phyloP scores from a whole-genome alignment of 2,888 invertebrate species.

The Pseudolycoriella hygida region DNA sequence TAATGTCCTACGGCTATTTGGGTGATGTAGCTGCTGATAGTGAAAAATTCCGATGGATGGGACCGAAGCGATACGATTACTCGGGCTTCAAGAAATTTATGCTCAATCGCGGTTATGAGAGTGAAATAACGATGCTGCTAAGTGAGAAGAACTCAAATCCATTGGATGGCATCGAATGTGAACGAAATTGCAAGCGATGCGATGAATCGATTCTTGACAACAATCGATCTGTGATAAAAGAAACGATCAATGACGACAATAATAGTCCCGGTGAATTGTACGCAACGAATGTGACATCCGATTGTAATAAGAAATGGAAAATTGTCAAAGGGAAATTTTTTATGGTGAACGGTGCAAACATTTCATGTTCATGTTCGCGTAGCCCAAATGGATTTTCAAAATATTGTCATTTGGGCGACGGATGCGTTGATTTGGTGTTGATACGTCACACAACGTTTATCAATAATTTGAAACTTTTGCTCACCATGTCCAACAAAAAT shows the following conservation, averaged over 20 bases:
- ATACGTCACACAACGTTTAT: slow-evolving; percentile 52
- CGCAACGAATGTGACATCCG: neutral
- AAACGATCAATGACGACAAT: neutral
- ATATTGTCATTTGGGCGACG: slow-evolving; percentile 62
- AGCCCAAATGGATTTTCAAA: slow-evolving; percentile 63
- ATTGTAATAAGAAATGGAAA: slow-evolving; percentile 27
- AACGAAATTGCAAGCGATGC: slow-evolving; percentile 32
- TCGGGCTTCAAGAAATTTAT: slow-evolving; percentile 53
- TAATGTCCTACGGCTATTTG: slow-evolving; percentile 69
- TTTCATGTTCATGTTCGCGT: slow-evolving; percentile 56
- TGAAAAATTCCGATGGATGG: slow-evolving; percentile 71
- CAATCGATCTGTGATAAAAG: slow-evolving; percentile 8
- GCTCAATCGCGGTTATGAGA: slow-evolving; percentile 42
- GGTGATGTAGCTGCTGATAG: slow-evolving; percentile 67
- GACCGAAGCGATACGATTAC: slow-evolving; percentile 65
- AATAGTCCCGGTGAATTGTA: neutral
- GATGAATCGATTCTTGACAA: slow-evolving; percentile 10
- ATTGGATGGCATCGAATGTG: slow-evolving; percentile 30
- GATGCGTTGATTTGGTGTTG: slow-evolving; percentile 57
- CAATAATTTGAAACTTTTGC: slow-evolving; percentile 50
- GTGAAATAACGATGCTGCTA: slow-evolving; percentile 36
- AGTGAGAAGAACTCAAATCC: slow-evolving; percentile 15
- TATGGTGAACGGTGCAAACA: slow-evolving; percentile 59
- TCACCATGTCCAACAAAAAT: slow-evolving; percentile 40
- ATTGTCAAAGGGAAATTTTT: slow-evolving; percentile 53